phyloP scores from a whole-genome alignment of 2,113 vertebrate species.

The Anguilla rostrata region DNA sequence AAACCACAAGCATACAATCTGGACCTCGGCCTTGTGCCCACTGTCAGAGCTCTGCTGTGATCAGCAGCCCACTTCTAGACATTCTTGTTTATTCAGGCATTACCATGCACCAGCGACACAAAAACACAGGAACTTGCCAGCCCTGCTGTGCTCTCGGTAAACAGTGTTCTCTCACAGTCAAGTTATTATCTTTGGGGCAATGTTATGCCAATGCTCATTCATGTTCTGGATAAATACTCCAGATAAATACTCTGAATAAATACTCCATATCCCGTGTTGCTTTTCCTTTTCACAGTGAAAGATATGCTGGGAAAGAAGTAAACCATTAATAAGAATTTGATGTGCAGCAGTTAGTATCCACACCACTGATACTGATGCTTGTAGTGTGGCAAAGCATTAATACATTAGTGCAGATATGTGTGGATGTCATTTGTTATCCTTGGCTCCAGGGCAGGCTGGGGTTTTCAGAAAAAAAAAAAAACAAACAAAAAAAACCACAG shows the following conservation, averaged over 20 bases:
- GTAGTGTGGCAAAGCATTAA: not conserved
- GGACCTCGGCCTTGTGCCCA: not conserved
- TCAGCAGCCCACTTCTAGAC: not conserved
- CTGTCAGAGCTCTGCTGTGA: not conserved
- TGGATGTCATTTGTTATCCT: not conserved
- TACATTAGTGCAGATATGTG: not conserved
- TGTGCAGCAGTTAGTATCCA: not conserved
- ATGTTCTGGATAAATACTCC: not conserved
- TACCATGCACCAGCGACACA: not conserved
- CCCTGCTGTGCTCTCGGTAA: not conserved
- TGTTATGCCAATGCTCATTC: not conserved
- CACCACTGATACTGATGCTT: not conserved
- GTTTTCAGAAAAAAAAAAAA: not conserved
- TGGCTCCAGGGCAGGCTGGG: not conserved
- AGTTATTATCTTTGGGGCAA: not conserved
- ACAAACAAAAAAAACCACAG: not conserved
- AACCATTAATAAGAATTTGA: not conserved
- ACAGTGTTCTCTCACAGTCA: not conserved
- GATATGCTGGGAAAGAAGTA: not conserved
- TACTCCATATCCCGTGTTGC: not conserved
- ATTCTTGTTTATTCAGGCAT: not conserved
- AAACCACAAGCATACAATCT: not conserved
- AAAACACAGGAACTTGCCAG: not conserved
- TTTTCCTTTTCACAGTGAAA: not conserved
- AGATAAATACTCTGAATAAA: not conserved